Evolutionary conservation across 2,888 invertebrate genomes (phyloP), one percentile per base, ranked within the genome.

Genomic region (Branchellion lobata): DNA sequence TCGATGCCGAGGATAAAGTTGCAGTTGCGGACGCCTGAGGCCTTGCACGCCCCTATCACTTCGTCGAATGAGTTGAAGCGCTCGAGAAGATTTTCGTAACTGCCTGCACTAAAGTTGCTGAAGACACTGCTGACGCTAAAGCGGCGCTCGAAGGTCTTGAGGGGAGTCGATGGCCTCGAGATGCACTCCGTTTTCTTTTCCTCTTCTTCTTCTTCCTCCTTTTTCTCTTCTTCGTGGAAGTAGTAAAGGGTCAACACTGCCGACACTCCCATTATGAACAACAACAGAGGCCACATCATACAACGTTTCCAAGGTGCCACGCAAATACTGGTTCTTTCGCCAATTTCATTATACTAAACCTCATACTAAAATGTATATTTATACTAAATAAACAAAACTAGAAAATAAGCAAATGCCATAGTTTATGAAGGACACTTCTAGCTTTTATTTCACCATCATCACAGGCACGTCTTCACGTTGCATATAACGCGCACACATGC

Each of bases 1-100:
- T 90, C 90, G 57, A 90, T 86, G 0, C 89, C 90, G 76, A 90
- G 87, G n/a, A 90, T 88, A n/a, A 90, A 84, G 80, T 88, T 87
- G 81, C 88, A 87, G 1, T 85, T 84, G 79, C 88, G 88, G 27
- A 90, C 84, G 0, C 90, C 89, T 1, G 89, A 89, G 80, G 85
- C 84, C 29, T 86, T 82, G 86, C 89, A 88, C 0, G 88, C 87
- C 27, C 82, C 82, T 71, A 86, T 85, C 21, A 88, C 87, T 80
- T 87, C 87, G 0, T 87, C 86, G 78, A 89, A 86, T 34, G 85
- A 86, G 80, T 85, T 79, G 81, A 87, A 87, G 75, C 85, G 85
- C 79, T 87, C 87, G 73, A 84, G 84, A 78, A 86, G 85, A 8
- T 86, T 34, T 24, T 77, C 36, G 24, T 77, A 53, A 40, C 34